phyloP scores from a whole-genome alignment of 2,113 vertebrate species.

The Phodopus roborovskii region DNA sequence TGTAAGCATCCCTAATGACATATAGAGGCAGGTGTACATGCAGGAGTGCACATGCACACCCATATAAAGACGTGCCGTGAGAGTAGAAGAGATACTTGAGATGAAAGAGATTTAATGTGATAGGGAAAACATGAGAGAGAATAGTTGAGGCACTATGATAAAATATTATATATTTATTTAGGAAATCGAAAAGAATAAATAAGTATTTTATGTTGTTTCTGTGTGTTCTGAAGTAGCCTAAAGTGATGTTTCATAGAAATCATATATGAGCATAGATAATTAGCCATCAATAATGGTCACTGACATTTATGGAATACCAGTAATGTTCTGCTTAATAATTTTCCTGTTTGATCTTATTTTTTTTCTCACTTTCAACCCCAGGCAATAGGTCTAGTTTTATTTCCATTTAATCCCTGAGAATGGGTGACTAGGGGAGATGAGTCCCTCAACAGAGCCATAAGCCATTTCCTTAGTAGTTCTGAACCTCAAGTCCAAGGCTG shows the following conservation, averaged over 20 bases:
- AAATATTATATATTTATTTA: background rate
- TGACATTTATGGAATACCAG: background rate
- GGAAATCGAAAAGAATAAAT: background rate
- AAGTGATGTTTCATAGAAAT: background rate
- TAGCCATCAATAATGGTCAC: too few species aligned
- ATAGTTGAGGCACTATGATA: background rate
- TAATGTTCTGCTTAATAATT: background rate
- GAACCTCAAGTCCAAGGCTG: too few species aligned
- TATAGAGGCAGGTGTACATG: accelerated
- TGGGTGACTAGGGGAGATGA: background rate
- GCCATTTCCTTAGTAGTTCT: accelerated
- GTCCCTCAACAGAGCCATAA: too few species aligned
- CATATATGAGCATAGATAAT: background rate
- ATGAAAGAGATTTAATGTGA: background rate
- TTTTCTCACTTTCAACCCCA: background rate
- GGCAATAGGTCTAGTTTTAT: background rate
- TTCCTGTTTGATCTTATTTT: accelerated
- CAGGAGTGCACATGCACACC: background rate
- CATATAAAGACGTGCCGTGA: background rate
- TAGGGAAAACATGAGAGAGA: background rate
- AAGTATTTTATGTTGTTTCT: background rate
- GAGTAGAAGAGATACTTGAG: background rate
- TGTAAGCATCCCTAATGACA: background rate
- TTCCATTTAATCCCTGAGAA: accelerated
- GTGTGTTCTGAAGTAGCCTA: background rate